Evolutionary conservation across 2,797 vertebrate species (phyloP).

Genomic region (Platyrinchus mystaceus): DNA sequence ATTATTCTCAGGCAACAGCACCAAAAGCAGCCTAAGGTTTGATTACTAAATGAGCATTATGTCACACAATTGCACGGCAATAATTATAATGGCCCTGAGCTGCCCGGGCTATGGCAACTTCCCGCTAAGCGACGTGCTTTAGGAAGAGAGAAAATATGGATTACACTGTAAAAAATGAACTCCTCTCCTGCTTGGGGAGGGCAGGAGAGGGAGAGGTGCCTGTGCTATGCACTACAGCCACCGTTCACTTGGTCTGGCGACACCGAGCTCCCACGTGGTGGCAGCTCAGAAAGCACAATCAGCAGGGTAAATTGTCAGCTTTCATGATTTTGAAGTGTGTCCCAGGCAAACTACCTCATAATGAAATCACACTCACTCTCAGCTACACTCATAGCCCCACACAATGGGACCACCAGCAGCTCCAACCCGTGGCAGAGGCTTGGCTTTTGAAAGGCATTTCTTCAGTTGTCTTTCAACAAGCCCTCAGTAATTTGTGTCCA

Average conservation of each 20-base stretch:
- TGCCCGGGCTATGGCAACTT: background rate
- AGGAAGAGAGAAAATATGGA: background rate
- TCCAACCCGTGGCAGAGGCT: accelerated
- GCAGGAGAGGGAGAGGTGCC: background rate
- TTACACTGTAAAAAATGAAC: background rate
- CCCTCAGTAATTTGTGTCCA: slow-evolving; percentile 36
- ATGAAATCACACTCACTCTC: background rate
- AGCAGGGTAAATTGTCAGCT: background rate
- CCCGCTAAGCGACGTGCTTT: background rate
- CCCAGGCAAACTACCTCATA: background rate
- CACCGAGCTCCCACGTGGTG: background rate
- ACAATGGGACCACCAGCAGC: background rate
- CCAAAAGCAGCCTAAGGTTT: slow-evolving; percentile 12
- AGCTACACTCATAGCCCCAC: background rate
- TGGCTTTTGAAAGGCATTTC: background rate
- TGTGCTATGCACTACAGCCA: background rate
- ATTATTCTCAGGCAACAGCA: background rate
- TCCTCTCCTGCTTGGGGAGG: background rate
- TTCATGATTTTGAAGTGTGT: slow-evolving; percentile 7
- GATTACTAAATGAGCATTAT: background rate
- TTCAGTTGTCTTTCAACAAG: slow-evolving; percentile 42
- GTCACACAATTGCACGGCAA: background rate
- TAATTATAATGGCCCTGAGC: background rate
- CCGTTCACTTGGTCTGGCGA: accelerated
- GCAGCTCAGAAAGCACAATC: background rate